These are phyloP conservation scores for Aeoliscus strigatus DNA, from an alignment of 2,797 vertebrate species.

Conservation along the genomic window DNA sequence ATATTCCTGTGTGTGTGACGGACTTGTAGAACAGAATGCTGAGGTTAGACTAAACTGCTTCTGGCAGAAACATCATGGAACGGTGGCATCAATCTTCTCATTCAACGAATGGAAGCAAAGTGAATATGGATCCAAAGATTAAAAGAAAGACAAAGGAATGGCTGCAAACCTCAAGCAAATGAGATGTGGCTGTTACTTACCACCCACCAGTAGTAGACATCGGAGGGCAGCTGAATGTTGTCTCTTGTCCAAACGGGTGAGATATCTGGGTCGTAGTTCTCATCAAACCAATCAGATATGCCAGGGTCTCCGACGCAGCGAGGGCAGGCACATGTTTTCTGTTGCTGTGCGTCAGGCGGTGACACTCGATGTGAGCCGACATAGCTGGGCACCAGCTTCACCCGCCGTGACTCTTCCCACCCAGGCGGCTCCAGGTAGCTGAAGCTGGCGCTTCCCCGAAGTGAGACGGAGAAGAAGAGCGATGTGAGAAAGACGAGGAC, in stretches of 20 bases:
- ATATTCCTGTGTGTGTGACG: too few relatives aligned
- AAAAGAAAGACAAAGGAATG: too few relatives aligned
- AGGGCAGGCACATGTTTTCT: slow-evolving; percentile 82
- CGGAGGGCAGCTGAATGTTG: slow-evolving; percentile 86
- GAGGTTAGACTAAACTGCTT: too few relatives aligned
- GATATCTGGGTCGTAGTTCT: slow-evolving; percentile 83
- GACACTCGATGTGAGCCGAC: slow-evolving; percentile 67
- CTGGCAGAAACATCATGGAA: too few relatives aligned
- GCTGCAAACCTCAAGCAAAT: not conserved
- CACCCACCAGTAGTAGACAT: slow-evolving; percentile 99
- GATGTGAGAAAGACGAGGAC: slow-evolving; percentile 90
- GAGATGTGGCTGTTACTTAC: slow-evolving; percentile 73
- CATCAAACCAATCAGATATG: slow-evolving; percentile 86
- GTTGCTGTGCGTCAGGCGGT: slow-evolving; percentile 35
- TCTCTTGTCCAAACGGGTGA: slow-evolving; percentile 93
- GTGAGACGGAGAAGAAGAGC: slow-evolving; percentile 90
- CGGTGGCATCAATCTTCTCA: too few relatives aligned
- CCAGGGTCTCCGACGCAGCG: slow-evolving; percentile 82
- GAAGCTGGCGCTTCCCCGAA: slow-evolving; percentile 81
- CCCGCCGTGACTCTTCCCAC: slow-evolving; percentile 80
- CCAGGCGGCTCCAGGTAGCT: slow-evolving; percentile 83
- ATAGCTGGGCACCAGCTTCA: slow-evolving; percentile 90
- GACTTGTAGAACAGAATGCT: too few relatives aligned
- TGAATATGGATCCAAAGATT: too few relatives aligned
- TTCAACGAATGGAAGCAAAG: too few relatives aligned